Percentiles rank a stretch among this genome's conserved stretches.
These are phyloP conservation scores for Aphidius colemani DNA, from an alignment of 2,888 invertebrate species.

Conservation along the genomic window DNA sequence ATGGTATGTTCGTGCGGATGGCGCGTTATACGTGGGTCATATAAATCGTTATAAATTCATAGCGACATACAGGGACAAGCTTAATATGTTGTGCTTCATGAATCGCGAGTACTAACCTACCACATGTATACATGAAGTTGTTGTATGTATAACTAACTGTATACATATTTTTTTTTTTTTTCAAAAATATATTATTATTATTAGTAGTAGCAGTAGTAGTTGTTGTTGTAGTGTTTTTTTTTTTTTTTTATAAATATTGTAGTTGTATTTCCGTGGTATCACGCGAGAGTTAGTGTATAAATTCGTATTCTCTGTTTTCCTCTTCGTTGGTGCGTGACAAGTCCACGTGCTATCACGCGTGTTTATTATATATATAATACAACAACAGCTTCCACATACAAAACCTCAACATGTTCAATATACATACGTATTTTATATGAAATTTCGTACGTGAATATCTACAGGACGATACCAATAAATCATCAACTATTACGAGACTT, in stretches of 20 bases:
- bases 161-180: conserved; percentile 2
- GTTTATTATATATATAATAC: too few species aligned
- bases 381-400: too few species aligned
- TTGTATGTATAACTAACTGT: conserved; percentile 14
- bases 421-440: too few species aligned
- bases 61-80: conserved; percentile 30
- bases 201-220: too few species aligned
- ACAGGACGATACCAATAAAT: too few species aligned
- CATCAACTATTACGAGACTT: too few species aligned
- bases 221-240: too few species aligned
- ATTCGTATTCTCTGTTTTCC: too few species aligned
- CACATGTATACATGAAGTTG: too few species aligned
- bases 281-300: conserved; percentile 9
- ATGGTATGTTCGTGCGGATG: not conserved
- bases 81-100: conserved; percentile 38
- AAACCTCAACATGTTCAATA: too few species aligned
- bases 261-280: conserved; percentile 14
- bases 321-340: conserved; percentile 24
- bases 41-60: conserved; percentile 40
- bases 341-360: conserved; percentile 3
- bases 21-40: conserved; percentile 17
- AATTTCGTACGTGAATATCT: too few species aligned
- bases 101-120: conserved; percentile 25
- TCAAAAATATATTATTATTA: not conserved
- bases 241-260: not conserved